Conservation (phyloP, 1,140 invertebrate species). For the Platyscapa corneri region DNA sequence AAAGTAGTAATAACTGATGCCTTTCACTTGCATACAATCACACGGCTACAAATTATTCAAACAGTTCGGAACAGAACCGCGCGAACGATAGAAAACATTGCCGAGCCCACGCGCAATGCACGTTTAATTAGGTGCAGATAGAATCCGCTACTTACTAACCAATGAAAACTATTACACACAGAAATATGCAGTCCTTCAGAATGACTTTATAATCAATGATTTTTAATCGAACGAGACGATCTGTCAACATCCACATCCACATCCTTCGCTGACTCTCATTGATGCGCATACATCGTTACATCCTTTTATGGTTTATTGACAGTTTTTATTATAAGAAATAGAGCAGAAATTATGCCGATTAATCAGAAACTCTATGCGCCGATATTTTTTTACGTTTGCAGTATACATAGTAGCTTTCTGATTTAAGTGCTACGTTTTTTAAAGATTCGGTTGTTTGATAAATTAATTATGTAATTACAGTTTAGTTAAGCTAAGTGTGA, state of each 20-base stretch:
- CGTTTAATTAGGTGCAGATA: constrained; percentile 10
- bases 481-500: neutral
- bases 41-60: neutral
- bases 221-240: constrained; percentile 4
- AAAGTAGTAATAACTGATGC: constrained; percentile 40
- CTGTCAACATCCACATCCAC: neutral
- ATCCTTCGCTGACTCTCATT: constrained; percentile 6
- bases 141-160: neutral
- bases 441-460: neutral
- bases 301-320: constrained; percentile 12
- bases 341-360: neutral
- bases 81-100: neutral
- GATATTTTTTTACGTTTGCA: neutral
- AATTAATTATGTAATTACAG: neutral
- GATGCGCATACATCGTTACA: neutral
- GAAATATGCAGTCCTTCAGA: neutral
- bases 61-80: neutral
- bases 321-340: neutral
- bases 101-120: neutral
- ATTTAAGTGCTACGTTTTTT: neutral
- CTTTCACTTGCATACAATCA: constrained; percentile 41
- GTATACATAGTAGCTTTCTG: neutral
- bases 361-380: constrained; percentile 2
- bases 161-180: neutral
- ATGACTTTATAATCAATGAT: neutral